Base-by-base conservation (phyloP, 2,797 vertebrate genomes). In the Microhierax caerulescens region DNA sequence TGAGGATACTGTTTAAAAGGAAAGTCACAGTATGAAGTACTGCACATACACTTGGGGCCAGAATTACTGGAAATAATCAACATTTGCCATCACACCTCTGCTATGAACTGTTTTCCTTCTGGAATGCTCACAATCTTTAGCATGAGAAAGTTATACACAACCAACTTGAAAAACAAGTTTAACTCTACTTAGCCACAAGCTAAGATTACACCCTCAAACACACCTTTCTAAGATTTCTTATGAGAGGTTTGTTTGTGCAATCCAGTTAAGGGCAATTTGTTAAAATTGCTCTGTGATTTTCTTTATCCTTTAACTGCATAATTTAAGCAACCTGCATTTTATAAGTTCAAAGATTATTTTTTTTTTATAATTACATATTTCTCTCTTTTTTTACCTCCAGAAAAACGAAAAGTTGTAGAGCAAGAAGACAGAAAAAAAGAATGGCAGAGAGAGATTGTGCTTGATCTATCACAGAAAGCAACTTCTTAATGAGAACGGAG, bases 91-190 rank as follows among this genome's bases (percentile, higher is more conserved):
- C 97, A 92, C 93, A 88, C 76, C 54, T 72, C 53, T 90, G 82
- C 77, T 68, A 87, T 5, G 27, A 96, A 92, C 81, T 93, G 85
- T 79, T 97, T 93, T 95, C 90, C 47, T 96, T 97, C 95, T 97
- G 96, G 97, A 98, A 98, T 97, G 97, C 97, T 98, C 87, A 96
- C 96, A 97, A 98, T 97, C 96, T 97, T 65, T 54, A 98, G 97
- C 98, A 98, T 98, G 97, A 97, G 97, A 98, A 97, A 97, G 95
- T 97, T 97, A 98, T 97, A 98, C 98, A 98, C 93, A 98, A 97
- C 96, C 73, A 96, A 98, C 98, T 95, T 97, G 98, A 98, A 98
- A 98, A 98, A 98, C 98, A 95, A 97, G 98, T 98, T 95, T 89
- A 97, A 96, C 97, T 95, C 95, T 94, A 92, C 96, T 96, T 95